These are phyloP conservation scores for Notiomystis cincta DNA, from an alignment of 2,113 vertebrate genomes.

Conservation along the genomic window DNA sequence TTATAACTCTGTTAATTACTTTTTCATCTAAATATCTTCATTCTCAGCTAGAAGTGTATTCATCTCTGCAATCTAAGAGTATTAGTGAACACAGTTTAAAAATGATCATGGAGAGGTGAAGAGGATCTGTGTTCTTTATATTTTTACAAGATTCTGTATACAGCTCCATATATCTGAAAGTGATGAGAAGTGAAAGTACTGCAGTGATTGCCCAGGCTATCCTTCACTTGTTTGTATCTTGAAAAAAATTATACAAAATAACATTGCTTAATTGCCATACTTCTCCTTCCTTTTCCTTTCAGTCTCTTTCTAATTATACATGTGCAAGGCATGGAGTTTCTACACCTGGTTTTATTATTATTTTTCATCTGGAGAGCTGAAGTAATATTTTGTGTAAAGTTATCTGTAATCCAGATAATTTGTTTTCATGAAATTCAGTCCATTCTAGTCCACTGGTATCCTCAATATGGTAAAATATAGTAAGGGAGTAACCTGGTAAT, in stretches of 20 bases:
- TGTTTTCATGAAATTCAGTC: background rate
- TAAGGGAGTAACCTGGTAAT: background rate
- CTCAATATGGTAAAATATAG: background rate
- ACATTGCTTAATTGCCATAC: background rate
- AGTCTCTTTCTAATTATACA: background rate
- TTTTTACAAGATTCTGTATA: background rate
- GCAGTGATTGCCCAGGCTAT: background rate
- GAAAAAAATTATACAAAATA: background rate
- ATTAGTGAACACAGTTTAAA: background rate
- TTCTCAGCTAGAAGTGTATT: background rate
- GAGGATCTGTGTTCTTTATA: background rate
- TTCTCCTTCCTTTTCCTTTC: background rate
- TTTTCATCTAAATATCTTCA: background rate
- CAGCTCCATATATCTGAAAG: background rate
- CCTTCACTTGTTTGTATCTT: background rate
- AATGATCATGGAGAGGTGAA: background rate
- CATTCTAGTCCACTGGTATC: background rate
- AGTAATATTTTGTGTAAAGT: background rate
- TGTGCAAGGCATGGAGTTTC: background rate
- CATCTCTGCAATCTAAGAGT: background rate
- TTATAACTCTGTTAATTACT: background rate
- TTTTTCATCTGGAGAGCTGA: background rate
- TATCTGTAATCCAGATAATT: background rate
- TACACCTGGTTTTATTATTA: background rate
- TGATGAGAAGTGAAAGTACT: background rate